Evolutionary conservation across 2,888 invertebrate species (phyloP), one percentile per base, ranked within the genome.

Genomic region (Caenorhabditis becei): DNA sequence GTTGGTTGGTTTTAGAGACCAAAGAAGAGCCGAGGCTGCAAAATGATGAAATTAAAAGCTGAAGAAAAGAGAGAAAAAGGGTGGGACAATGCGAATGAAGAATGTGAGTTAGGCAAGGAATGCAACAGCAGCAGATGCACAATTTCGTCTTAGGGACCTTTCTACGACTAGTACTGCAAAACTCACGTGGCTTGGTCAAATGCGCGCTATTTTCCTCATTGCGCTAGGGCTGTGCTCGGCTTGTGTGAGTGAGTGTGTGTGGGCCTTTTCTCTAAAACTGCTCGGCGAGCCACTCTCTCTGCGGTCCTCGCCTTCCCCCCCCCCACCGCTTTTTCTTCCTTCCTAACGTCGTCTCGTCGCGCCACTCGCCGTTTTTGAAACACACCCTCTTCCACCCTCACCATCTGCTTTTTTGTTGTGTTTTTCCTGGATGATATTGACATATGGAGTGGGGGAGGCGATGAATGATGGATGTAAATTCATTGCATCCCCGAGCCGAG

Each of bases 21-120:
- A 26, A 66, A 79, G 63, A 63, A 59, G 80, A 81, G 80, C 80
- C 80, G 77, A 77, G 80, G 80, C 80, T 81, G 80, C 56, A 81
- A 81, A 58, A 32, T 32, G 18, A 47, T 47, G 5, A 11, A 47
- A 51, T 56, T n/a, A 56, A 23, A 28, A 14, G 10, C 20, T 10
- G 11, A 24, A 28, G 5, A 20, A 41, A 28, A 47, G 32, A 18
- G 54, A 26, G 51, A 23, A 54, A n/a, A 23, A 53, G 49, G 37
- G n/a, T n/a, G n/a, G 37, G 61, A 53, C 37, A 56, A 18, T 32
- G 20, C 47, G 58, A n/a, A 69, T 35, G 49, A 35, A 24, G 11
- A 5, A 37, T 16, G 20, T 32, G 10, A 44, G 44, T 47, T 5
- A 62, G 47, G 32, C 18, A 54, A 8, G 10, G 32, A 54, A 54